Base-by-base conservation (phyloP, 2,113 vertebrate genomes). In the Dipodomys stephensi region DNA sequence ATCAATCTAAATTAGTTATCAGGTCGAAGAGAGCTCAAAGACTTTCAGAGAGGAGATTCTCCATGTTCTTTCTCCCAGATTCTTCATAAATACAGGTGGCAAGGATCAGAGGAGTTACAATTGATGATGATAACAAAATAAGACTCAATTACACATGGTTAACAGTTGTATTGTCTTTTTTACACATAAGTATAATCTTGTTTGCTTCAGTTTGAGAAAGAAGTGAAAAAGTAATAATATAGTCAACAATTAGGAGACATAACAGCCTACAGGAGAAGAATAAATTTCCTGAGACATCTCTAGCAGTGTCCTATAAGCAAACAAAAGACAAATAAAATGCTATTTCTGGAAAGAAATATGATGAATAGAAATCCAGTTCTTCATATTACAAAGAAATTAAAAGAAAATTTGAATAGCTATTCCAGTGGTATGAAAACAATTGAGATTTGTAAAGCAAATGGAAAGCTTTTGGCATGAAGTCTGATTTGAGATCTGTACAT, bases 81-180 rank as follows among this genome's bases (percentile, higher is more conserved):
- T 97, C 90, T 96, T 93, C 82, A 96, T 82, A 67, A 96, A 83
- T 71, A 96, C 23, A 94, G 44, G 44, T 81, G 97, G 96, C 64
- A 97, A 88, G 92, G 95, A 94, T 82, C 95, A 96, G 68, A 39
- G 39, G 39, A 39, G 39, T 39, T 39, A 39, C 39, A 39, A 39
- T 39, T 6, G 39, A 96, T 92, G 93, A 39, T 39, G 35, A 39
- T 39, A 39, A 39, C 35, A 39, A 39, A 39, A 39, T 39, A 39
- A 39, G 35, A 94, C 68, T 23, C 87, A 87, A 97, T 83, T 95
- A 93, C 57, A 96, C 87, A 94, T 74, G 96, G 87, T 93, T 90
- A 92, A 87, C 39, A 76, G 4, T 97, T 96, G 95, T 89, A 92
- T 83, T 96, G 94, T 92, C 39, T 92, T 64, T 84, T 74, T 23